phyloP scores from a whole-genome alignment of 2,797 vertebrate species.

The Coreius guichenoti region DNA sequence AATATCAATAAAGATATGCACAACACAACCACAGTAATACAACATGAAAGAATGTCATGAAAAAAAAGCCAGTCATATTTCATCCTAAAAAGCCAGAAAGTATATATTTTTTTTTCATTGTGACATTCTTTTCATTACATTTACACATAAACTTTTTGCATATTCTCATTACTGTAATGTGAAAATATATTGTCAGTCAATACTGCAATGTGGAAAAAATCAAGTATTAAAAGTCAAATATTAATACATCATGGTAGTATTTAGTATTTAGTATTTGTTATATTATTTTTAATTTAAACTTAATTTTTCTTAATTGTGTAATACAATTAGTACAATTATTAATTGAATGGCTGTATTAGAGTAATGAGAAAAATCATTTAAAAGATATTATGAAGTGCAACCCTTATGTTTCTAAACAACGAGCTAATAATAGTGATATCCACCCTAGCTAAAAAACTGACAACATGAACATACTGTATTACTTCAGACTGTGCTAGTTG shows the following conservation, averaged over 20 bases:
- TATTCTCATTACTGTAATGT: too few relatives aligned
- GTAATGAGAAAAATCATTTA: background rate
- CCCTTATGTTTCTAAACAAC: background rate
- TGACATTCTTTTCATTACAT: background rate
- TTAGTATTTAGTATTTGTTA: background rate
- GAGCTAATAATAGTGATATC: background rate
- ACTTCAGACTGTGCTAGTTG: background rate
- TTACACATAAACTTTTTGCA: too few relatives aligned
- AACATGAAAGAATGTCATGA: background rate
- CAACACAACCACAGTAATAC: background rate
- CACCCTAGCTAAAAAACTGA: background rate
- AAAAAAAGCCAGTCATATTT: background rate
- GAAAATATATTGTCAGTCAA: too few relatives aligned
- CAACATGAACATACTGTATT: background rate
- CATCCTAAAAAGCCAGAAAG: background rate
- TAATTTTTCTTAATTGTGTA: background rate
- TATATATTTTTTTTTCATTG: background rate
- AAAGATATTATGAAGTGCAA: background rate
- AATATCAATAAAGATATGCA: background rate
- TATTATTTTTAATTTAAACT: background rate
- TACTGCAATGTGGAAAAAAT: too few relatives aligned
- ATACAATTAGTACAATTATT: background rate
- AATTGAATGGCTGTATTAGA: too few relatives aligned
- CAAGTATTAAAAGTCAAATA: background rate
- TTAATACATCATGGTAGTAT: background rate